Evolutionary conservation across 2,113 vertebrate species (phyloP), one percentile per base, ranked within the genome.

Genomic region (Manacus vitellinus): DNA sequence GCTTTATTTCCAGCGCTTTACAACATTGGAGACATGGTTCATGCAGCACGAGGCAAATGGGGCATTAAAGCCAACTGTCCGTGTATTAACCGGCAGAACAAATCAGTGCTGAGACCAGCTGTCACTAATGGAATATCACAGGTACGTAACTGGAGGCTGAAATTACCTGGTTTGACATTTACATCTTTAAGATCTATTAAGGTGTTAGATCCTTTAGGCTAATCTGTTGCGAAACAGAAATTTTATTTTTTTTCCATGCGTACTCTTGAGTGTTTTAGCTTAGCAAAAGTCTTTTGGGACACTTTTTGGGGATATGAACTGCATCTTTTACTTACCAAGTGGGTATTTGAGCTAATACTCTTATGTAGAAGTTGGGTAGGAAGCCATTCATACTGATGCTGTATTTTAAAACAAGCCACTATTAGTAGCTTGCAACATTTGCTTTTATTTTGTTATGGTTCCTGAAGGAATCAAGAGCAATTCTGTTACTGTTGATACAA

Each of bases 31-130:
- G 99, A 99, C 94, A 99, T 99, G 99, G 99, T 99, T 90, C 99
- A 99, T 84, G 98, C 99, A 94, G 99, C 99, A 37, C 98, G 99
- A 95, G 99, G 99, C 81, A 99, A 99, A 85, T 99, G 99, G 99
- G 99, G 99, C 81, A 99, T 99, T 96, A 99, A 99, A 98, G 99
- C 99, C 24, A 99, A 99, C 68, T 99, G 99, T 91, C 99, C 99
- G 2, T 99, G 99, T 96, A 99, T 99, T 96, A 99, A 97, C 98
- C 98, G 99, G 91, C 98, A 99, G 89, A 99, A 95, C 84, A 99
- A 99, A 98, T 98, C 99, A 3, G 98, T 99, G 35, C 95, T 99
- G 93, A 99, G 99, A 94, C 98, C 99, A 27, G 98, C 98, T 95
- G 99, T 99, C 94, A 99, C 99, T 85, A 99, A 99, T 92, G 99